phyloP scores from a whole-genome alignment of 2,113 vertebrate genomes.

The Rattus rattus region DNA sequence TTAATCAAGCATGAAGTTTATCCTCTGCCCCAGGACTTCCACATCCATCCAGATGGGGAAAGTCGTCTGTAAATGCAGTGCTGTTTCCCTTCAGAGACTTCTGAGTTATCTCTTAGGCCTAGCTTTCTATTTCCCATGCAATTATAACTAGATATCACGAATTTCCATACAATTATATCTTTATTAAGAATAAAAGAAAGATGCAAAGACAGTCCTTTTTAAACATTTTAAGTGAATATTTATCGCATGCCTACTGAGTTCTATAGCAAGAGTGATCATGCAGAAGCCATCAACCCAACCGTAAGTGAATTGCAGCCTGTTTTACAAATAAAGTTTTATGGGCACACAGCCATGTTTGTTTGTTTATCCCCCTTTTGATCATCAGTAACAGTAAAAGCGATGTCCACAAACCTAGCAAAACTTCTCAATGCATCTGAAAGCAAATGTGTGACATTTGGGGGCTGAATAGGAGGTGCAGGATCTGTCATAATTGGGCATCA shows the following conservation, averaged over 20 bases:
- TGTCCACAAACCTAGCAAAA: background rate
- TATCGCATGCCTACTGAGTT: background rate
- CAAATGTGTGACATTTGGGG: background rate
- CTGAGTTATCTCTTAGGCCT: background rate
- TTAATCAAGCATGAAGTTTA: conserved; percentile 53
- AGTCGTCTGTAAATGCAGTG: background rate
- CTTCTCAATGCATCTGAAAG: background rate
- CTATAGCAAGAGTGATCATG: background rate
- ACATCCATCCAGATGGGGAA: background rate
- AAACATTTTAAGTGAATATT: background rate
- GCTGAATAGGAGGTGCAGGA: no score
- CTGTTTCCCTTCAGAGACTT: background rate
- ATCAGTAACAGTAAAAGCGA: background rate
- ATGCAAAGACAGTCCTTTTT: background rate
- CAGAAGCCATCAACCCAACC: background rate
- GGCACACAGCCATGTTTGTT: background rate
- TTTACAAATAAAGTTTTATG: conserved; percentile 51
- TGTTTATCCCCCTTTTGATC: background rate
- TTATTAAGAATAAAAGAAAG: background rate
- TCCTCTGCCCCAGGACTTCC: conserved; percentile 5
- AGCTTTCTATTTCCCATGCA: background rate
- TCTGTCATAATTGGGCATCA: background rate
- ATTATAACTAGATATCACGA: background rate
- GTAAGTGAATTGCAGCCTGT: background rate
- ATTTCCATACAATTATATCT: background rate